Conservation (phyloP, 2,797 vertebrate genomes). For the Echiichthys vipera region DNA sequence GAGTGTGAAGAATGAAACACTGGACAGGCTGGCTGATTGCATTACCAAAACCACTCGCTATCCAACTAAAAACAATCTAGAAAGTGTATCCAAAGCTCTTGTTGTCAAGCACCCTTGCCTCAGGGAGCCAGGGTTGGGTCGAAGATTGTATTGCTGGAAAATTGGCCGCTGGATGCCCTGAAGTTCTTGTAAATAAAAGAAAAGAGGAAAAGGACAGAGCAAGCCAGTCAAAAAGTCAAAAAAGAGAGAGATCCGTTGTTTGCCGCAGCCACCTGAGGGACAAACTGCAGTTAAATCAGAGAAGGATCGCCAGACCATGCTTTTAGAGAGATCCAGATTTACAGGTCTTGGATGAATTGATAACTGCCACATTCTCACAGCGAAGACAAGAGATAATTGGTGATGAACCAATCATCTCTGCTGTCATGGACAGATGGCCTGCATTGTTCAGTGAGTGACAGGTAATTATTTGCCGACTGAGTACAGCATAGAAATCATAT, state of each 20-base stretch:
- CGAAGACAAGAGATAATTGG: constrained; percentile 39
- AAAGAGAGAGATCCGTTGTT: constrained; percentile 37
- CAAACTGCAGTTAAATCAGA: constrained; percentile 28
- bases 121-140: constrained; percentile 22
- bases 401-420: constrained; percentile 40
- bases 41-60: constrained; percentile 43
- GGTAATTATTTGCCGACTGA: no score
- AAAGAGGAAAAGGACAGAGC: background rate
- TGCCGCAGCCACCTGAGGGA: constrained; percentile 37
- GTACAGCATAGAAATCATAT: no score
- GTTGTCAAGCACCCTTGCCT: constrained; percentile 49
- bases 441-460: no score
- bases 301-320: constrained; percentile 22
- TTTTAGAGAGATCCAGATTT: constrained; percentile 33
- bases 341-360: constrained; percentile 37
- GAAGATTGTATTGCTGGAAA: constrained; percentile 51
- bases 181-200: constrained; percentile 54
- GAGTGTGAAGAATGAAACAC: constrained; percentile 54
- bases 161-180: constrained; percentile 46
- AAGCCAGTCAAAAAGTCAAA: constrained; percentile 40
- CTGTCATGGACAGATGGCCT: no score
- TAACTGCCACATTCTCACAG: constrained; percentile 46
- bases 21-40: constrained; percentile 49
- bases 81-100: constrained; percentile 51
- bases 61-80: constrained; percentile 28